phyloP scores from a whole-genome alignment of 2,888 invertebrate species.

The Nineta flava region DNA sequence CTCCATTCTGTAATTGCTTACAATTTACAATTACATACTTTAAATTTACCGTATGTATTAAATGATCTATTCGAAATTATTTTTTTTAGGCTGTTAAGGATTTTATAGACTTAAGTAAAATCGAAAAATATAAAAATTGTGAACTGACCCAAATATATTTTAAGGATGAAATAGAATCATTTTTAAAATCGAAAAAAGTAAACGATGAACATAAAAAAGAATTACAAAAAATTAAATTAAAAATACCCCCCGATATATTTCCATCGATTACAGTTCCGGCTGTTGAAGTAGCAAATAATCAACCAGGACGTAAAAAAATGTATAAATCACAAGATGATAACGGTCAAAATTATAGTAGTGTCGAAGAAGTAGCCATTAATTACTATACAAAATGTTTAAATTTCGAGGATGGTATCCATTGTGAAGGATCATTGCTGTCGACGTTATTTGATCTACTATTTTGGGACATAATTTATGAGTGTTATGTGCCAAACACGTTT shows the following conservation, averaged over 20 bases:
- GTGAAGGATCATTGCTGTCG: conserved; percentile 48
- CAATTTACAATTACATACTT: no score
- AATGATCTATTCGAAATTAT: no score
- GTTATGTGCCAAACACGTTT: conserved; percentile 38
- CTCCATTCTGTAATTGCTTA: no score
- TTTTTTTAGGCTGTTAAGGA: not conserved
- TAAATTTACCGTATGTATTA: no score
- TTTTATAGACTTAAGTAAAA: not conserved
- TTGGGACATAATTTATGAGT: conserved; percentile 60
- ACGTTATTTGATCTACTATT: conserved; percentile 51
- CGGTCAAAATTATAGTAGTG: conserved; percentile 29
- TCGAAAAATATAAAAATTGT: not conserved
- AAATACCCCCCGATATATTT: not conserved
- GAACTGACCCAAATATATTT: not conserved
- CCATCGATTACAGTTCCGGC: not conserved
- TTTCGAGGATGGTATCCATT: conserved; percentile 43
- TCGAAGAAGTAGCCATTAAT: conserved; percentile 37
- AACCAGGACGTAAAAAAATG: conserved; percentile 20
- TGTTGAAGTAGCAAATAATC: conserved; percentile 14
- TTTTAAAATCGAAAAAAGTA: not conserved
- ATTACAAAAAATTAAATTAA: not conserved
- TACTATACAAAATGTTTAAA: conserved; percentile 31
- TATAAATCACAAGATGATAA: conserved; percentile 18
- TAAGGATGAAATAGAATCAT: not conserved
- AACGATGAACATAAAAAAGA: not conserved